Conservation (phyloP, 2,113 vertebrate species). For the Fulica atra region DNA sequence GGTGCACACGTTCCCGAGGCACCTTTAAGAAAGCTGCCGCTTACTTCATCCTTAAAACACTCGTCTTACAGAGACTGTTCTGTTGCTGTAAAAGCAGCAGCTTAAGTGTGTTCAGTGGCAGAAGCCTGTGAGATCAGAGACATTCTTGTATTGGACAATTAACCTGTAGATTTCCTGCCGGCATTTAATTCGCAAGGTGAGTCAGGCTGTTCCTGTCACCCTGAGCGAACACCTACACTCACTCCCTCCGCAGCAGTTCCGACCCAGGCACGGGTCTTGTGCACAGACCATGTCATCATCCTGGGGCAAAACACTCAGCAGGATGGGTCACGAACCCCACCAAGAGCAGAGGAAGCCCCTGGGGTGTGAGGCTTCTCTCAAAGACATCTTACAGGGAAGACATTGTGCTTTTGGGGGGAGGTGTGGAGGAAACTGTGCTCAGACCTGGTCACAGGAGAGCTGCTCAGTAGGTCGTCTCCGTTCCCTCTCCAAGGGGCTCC, state of each 20-base stretch:
- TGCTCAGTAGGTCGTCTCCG: not conserved
- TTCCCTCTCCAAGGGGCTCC: not conserved
- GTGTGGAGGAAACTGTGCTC: not conserved
- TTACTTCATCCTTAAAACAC: not conserved
- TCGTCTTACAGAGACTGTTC: accelerated
- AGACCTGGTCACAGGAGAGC: conserved; percentile 9
- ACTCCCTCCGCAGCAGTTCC: accelerated
- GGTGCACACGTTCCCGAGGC: accelerated
- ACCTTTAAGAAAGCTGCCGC: not conserved
- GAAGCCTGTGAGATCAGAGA: not conserved
- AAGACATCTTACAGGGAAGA: not conserved
- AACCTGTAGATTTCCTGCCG: not conserved
- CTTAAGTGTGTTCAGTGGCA: not conserved
- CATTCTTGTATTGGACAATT: not conserved
- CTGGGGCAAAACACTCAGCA: not conserved
- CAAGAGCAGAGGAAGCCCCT: not conserved
- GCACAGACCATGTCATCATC: not conserved
- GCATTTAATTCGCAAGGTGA: not conserved
- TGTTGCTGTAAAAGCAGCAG: not conserved
- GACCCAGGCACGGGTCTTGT: not conserved
- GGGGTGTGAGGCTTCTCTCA: not conserved
- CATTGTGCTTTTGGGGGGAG: not conserved
- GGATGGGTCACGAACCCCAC: not conserved
- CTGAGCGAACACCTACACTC: accelerated
- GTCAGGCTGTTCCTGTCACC: not conserved